Evolutionary conservation across 2,113 vertebrate genomes (phyloP), one percentile per base, ranked within the genome.

Genomic region (Sphaerodactylus townsendi): DNA sequence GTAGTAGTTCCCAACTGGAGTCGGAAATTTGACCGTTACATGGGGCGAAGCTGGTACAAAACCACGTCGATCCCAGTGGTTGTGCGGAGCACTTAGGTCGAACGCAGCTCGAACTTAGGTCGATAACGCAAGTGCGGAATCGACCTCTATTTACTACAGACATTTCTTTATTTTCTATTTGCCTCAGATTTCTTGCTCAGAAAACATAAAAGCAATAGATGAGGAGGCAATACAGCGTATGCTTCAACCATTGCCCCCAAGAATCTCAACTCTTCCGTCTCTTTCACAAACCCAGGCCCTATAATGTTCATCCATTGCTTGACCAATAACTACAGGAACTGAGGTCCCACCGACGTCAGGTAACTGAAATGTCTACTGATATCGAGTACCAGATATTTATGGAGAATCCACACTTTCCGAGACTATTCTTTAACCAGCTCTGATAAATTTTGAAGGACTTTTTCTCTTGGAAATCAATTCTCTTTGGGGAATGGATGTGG

Each of bases 381-480:
- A 25, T 62, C 8, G 59, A 5, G 2, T 62, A 62, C 59, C 13
- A 14, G 28, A 62, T 62, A 62, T 62, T 37, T 39, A 65, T 9
- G 37, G 28, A 41, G 53, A 41, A 25, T 14, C 46, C n/a, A 35
- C 28, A 68, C 41, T 41, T 37, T 19, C 28, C 35, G n/a, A 37
- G 44, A 65, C 50, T 64, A 46, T 82, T 46, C 28, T 15, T 39
- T 15, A 73, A n/a, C 13, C 37, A 15, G 59, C 21, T 39, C 50
- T 66, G 2, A 28, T 3, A 68, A 17, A 37, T 35, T 25, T 46
- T 85, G 86, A 91, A 81, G 50, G 84, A 10, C 82, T 81, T 68
- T 89, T 46, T 71, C 72, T 81, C 70, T 39, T 93, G 85, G 30
- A 77, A 90, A 64, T 65, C 28, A 69, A 82, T 30, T 86, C 92